Base-by-base conservation (phyloP, 2,113 vertebrate genomes). In the Circaetus cinerascens region DNA sequence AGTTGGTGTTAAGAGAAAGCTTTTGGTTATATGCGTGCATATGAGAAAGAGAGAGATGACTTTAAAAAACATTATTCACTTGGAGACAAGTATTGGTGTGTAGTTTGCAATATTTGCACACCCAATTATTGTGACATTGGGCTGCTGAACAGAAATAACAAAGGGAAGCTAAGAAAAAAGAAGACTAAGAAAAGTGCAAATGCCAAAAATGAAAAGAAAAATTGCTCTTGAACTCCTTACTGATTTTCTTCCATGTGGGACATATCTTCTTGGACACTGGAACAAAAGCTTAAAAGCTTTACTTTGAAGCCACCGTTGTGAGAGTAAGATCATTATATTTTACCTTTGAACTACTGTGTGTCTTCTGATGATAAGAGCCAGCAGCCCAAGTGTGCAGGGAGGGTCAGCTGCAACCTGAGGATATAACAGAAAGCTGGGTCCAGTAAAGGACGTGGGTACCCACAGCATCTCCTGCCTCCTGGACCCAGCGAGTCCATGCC, bases 401-500 rank as follows among this genome's bases (percentile, higher is more conserved):
- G 29, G 46, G 45, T 60, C 43, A 72, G n/a, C 40, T 72, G 38
- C 66, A 56, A 22, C 14, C 40, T 16, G 27, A 66, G 74, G 53
- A 15, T 23, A n/a, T 9, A 45, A 50, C 30, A 60, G 62, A 82
- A 71, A 53, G 11, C 12, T 1, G 2, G 13, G 12, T 57, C 36
- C 41, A 55, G 11, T 8, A 15, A 26, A 32, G 43, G 51, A 57
- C 0, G 0, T 0, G 0, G n/a, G 50, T 46, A 55, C 17, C 6
- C 22, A 13, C 17, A 66, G 60, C n/a, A 43, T 3, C 67, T 64
- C 46, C 71, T 34, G 51, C 40, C 23, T 78, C 36, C 56, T 10
- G 23, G 27, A 32, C 29, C 16, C 36, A 45, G 18, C 0, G 0
- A 64, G 43, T 22, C 59, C 40, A 26, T 0, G 0, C 13, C 7